phyloP scores from a whole-genome alignment of 2,113 vertebrate genomes.

The Hymenochirus boettgeri region DNA sequence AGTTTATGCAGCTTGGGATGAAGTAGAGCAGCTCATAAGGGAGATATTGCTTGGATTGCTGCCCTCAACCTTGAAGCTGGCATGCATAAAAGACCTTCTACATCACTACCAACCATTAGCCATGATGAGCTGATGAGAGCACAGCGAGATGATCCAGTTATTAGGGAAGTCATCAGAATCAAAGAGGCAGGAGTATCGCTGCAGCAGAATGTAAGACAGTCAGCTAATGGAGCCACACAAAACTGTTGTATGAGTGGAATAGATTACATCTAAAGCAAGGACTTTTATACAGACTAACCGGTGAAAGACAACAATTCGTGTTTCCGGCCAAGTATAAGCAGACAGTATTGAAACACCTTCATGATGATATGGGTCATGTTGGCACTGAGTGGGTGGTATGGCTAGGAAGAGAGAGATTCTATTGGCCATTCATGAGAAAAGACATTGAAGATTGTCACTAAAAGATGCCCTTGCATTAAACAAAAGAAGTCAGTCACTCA shows the following conservation, averaged over 20 bases:
- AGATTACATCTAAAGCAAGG: background rate
- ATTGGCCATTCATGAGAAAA: constrained; percentile 31
- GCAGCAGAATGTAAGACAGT: background rate
- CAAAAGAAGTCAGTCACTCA: background rate
- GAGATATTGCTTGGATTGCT: background rate
- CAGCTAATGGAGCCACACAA: background rate
- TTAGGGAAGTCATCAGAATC: no score
- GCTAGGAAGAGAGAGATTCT: constrained; percentile 15
- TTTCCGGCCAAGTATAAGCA: constrained; percentile 5
- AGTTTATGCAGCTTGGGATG: background rate
- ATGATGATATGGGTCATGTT: constrained; percentile 34
- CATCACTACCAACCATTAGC: background rate
- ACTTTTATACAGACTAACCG: background rate
- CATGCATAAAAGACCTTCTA: background rate
- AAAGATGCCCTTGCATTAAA: constrained; percentile 30
- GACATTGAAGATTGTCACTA: constrained; percentile 29
- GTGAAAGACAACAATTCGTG: constrained; percentile 12
- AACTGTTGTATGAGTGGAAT: no score
- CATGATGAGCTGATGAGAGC: no score
- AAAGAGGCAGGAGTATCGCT: background rate
- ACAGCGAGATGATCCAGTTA: no score
- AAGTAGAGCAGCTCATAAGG: background rate
- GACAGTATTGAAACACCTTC: constrained; percentile 24
- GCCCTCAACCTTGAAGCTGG: background rate
- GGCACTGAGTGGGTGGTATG: constrained; percentile 28